phyloP scores from a whole-genome alignment of 2,797 vertebrate genomes.

The Ctenopoma kingsleyae region DNA sequence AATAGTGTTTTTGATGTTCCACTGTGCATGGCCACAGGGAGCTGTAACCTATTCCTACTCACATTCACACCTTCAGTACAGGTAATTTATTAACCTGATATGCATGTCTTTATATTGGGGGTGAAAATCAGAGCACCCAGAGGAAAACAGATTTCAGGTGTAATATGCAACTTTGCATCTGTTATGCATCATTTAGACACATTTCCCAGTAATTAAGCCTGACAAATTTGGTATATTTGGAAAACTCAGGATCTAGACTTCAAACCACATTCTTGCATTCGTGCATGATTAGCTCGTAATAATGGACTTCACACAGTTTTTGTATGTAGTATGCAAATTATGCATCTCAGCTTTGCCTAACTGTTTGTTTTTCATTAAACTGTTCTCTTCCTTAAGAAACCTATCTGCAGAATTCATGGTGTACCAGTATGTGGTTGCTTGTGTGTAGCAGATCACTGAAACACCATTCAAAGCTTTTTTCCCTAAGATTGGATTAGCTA shows the following conservation, averaged over 20 bases:
- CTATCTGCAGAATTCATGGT: neutral
- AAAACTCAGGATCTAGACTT: conserved; percentile 48
- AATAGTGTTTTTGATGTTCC: neutral
- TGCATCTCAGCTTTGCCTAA: neutral
- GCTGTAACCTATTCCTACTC: conserved; percentile 11
- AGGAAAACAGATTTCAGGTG: conserved; percentile 37
- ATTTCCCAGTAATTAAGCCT: conserved; percentile 57
- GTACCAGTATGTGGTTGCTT: neutral
- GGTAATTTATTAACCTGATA: conserved; percentile 28
- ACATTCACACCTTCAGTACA: conserved; percentile 28
- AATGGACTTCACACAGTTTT: conserved; percentile 12
- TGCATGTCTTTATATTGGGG: conserved; percentile 45
- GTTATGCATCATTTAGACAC: conserved; percentile 47
- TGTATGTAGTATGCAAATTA: conserved; percentile 18
- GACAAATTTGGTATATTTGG: conserved; percentile 56
- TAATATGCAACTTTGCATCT: conserved; percentile 52
- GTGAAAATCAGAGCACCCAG: conserved; percentile 30
- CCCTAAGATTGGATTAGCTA: conserved; percentile 35
- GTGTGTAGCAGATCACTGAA: conserved; percentile 3
- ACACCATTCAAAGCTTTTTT: conserved; percentile 13
- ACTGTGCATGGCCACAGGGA: neutral
- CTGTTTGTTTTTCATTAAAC: neutral
- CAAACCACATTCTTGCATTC: conserved; percentile 28
- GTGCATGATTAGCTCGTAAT: conserved; percentile 31
- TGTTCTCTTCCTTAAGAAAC: neutral